Conservation (phyloP, 2,888 invertebrate genomes). For the Agriopis marginaria region DNA sequence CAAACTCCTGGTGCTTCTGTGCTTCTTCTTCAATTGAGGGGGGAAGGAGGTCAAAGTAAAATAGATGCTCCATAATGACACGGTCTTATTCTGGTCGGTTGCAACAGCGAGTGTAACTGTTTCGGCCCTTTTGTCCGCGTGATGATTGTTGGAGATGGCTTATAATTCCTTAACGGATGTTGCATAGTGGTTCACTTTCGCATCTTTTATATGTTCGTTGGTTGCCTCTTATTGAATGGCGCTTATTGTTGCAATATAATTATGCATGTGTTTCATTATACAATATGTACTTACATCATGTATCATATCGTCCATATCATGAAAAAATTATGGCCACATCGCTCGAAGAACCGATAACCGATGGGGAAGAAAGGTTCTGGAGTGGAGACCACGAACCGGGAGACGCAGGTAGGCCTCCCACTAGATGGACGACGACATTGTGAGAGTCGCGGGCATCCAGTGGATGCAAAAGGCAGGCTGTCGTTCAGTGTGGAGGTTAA, state of each 20-base stretch:
- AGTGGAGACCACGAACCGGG: no score
- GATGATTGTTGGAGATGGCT: constrained; percentile 73
- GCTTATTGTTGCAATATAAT: constrained; percentile 25
- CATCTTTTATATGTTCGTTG: constrained; percentile 58
- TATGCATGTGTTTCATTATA: constrained; percentile 3
- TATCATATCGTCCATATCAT: background rate
- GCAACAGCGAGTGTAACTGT: constrained; percentile 72
- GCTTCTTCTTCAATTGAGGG: constrained; percentile 46
- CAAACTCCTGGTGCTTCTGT: constrained; percentile 45
- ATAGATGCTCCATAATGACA: constrained; percentile 74
- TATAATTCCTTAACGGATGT: constrained; percentile 64
- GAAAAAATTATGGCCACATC: no score
- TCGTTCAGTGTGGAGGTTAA: no score
- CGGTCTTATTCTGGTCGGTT: constrained; percentile 65
- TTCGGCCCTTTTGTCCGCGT: constrained; percentile 77
- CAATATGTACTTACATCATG: background rate
- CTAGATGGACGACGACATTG: no score
- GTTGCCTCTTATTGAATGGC: constrained; percentile 17
- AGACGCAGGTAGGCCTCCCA: no score
- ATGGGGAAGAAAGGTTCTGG: no score
- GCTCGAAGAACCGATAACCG: no score
- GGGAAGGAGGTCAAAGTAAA: constrained; percentile 60
- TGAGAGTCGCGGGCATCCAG: no score
- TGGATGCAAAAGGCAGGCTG: no score
- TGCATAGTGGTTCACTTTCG: constrained; percentile 59